Base-by-base conservation (phyloP, 2,797 vertebrate genomes). In the Acipenser transmontanus region DNA sequence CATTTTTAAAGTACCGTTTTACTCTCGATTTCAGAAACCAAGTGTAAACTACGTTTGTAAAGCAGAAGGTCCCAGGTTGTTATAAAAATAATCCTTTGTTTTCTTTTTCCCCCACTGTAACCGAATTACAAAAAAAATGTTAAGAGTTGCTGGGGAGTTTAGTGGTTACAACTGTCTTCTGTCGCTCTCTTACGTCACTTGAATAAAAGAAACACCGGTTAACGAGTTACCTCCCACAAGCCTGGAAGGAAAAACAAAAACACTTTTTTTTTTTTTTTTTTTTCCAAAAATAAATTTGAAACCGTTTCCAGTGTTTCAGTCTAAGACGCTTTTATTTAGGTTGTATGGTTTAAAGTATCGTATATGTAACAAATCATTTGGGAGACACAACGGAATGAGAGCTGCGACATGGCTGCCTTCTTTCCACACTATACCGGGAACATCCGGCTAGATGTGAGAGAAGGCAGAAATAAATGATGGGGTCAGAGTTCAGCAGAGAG, bases 111-210 rank as follows among this genome's bases (percentile, higher is more conserved):
- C n/a, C 34, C 34, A 4, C 20, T 57, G 61, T 63, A 54, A 68
- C 50, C 60, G 66, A 62, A 12, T 7, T 50, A 61, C 13, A 67
- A 54, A 13, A 62, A 59, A 17, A 80, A 70, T 68, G 50, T 63
- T 65, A 54, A 74, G 57, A 70, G 67, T 61, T 73, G 69, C 59
- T 17, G 74, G 81, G 77, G 80, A 81, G 73, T 68, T 66, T 72
- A 73, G 56, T 73, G 81, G 80, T 81, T 84, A 82, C 77, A 77
- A 83, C 49, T 65, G 56, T 63, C 56, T 51, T 64, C 68, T 65
- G 34, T 57, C 65, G 34, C 64, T 57, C 82, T 77, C 69, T 70
- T 63, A 80, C 83, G 85, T 86, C 83, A 84, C 62, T 63, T 4
- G 61, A 13, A 61, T 47, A 64, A 79, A 81, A 81, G 77, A 78